Percentiles rank a stretch among this genome's conserved stretches.
These are phyloP conservation scores for Sisyra nigra DNA, from an alignment of 2,888 invertebrate genomes.

Conservation along the genomic window DNA sequence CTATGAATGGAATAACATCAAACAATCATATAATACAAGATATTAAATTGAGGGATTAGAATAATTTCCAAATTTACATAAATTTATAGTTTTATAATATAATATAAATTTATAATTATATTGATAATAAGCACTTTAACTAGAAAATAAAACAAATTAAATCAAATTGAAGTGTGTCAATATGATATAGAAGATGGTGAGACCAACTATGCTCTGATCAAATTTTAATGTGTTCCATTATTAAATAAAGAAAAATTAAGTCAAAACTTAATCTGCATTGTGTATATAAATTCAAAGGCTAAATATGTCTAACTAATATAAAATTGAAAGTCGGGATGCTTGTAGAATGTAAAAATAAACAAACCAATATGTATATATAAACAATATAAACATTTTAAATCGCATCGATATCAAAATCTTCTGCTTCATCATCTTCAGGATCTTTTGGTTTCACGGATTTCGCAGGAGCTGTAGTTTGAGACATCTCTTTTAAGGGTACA, in stretches of 20 bases:
- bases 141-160: not conserved
- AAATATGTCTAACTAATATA: no score
- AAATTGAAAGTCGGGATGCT: no score
- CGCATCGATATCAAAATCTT: slow-evolving; percentile 85
- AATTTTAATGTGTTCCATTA: no score
- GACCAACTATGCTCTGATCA: no score
- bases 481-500: slow-evolving; percentile 44
- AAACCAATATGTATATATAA: no score
- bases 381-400: slow-evolving; percentile 39
- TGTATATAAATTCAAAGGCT: no score
- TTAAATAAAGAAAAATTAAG: no score
- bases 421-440: slow-evolving; percentile 55
- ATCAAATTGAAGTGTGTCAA: not conserved
- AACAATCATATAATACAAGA: slow-evolving; percentile 3
- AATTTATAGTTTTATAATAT: not conserved
- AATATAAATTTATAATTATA: slow-evolving; percentile 6
- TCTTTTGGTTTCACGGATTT: slow-evolving; percentile 29
- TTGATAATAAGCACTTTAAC: not conserved
- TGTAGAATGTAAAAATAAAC: no score
- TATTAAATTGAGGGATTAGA: not conserved
- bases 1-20: not conserved
- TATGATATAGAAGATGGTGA: not conserved
- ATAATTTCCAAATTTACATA: slow-evolving; percentile 3
- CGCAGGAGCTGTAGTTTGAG: slow-evolving; percentile 29
- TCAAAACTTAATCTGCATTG: no score